Conservation (phyloP, 2,888 invertebrate species). For the Conops quadrifasciatus region DNA sequence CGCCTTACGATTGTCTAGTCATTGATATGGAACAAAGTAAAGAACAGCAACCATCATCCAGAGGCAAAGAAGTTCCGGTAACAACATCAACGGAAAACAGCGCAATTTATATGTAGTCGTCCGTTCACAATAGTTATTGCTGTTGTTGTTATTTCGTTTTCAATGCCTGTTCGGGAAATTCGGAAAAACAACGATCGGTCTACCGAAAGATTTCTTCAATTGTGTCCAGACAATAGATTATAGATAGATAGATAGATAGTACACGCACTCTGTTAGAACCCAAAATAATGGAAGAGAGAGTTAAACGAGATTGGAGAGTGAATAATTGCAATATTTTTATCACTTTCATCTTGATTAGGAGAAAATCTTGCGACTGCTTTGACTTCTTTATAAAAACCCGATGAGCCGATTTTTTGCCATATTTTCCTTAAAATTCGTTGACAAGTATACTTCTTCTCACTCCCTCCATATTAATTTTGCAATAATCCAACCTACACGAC, state of each 20-base stretch:
- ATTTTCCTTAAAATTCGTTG: no score
- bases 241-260: neutral
- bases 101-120: constrained; percentile 55
- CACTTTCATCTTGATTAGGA: no score
- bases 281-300: constrained; percentile 37
- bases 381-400: no score
- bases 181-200: neutral
- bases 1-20: constrained; percentile 63
- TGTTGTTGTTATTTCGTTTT: neutral
- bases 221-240: neutral
- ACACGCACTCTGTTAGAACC: neutral
- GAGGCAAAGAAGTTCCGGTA: constrained; percentile 38
- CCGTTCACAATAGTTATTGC: neutral
- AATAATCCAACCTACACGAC: no score
- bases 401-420: no score
- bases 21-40: constrained; percentile 60
- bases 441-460: no score
- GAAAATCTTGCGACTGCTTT: no score
- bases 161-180: neutral
- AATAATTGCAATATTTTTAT: neutral
- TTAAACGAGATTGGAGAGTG: constrained; percentile 38
- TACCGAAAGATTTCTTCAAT: no score
- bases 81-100: constrained; percentile 41
- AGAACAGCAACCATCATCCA: constrained; percentile 44
- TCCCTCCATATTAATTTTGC: no score